Evolutionary conservation across 2,113 vertebrate genomes (phyloP).

Genomic region (Upupa epops): DNA sequence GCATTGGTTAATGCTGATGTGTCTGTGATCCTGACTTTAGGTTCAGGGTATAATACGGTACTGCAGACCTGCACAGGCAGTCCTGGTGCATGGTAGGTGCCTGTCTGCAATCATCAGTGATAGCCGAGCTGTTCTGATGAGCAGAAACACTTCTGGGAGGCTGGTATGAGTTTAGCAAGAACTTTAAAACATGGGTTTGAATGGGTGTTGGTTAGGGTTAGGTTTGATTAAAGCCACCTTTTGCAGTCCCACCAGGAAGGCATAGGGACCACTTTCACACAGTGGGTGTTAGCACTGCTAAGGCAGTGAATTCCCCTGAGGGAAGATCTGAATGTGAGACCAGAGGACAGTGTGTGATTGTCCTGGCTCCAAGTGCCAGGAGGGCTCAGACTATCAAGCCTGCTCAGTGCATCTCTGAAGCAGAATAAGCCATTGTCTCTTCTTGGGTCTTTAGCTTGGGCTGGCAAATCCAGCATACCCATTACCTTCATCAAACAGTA

Average conservation of each 20-base stretch:
- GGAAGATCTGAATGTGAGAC: background rate
- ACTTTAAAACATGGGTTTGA: background rate
- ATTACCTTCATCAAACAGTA: background rate
- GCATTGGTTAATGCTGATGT: background rate
- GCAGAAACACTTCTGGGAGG: background rate
- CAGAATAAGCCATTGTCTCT: background rate
- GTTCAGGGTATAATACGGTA: too few species aligned
- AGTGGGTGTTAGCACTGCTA: background rate
- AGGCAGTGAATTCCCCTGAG: background rate
- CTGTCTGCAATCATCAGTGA: fast-evolving
- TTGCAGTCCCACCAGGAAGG: background rate
- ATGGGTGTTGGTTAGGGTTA: background rate
- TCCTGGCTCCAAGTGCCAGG: fast-evolving
- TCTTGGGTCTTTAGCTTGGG: background rate
- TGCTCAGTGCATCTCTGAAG: background rate
- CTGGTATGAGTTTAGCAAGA: background rate
- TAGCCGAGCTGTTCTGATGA: background rate
- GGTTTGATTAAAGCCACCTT: background rate
- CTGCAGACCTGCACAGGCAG: background rate
- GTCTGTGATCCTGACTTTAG: background rate
- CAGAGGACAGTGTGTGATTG: fast-evolving
- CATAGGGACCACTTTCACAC: background rate
- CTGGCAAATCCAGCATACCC: background rate
- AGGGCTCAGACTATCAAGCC: background rate
- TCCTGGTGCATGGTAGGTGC: background rate